Evolutionary conservation across 2,888 invertebrate genomes (phyloP).

Genomic region (Eurois occulta): DNA sequence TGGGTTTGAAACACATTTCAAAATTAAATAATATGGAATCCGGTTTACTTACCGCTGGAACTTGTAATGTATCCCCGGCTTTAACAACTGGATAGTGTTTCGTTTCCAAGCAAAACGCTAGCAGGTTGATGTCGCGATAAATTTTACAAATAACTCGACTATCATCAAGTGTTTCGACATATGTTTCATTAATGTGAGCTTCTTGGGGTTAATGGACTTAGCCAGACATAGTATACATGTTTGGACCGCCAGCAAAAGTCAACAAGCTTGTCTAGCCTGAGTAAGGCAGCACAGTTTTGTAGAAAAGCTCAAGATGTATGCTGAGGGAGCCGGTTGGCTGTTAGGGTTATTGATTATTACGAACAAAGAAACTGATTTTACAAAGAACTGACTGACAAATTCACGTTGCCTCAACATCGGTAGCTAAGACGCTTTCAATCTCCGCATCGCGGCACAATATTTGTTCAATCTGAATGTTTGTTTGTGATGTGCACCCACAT

Average conservation of each 20-base stretch:
- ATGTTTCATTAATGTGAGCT: constrained; percentile 23
- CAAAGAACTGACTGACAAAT: background rate
- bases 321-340: background rate
- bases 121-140: constrained; percentile 50
- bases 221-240: background rate
- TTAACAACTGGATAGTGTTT: constrained; percentile 51
- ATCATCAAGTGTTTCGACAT: constrained; percentile 36
- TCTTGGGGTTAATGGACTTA: constrained; percentile 30
- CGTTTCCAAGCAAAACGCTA: constrained; percentile 51
- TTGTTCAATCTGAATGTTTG: constrained; percentile 24
- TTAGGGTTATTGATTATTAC: background rate
- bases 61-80: constrained; percentile 19
- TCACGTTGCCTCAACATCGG: background rate
- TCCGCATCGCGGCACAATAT: constrained; percentile 10
- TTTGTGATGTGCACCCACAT: constrained; percentile 27
- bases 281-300: background rate
- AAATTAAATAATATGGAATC: background rate
- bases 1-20: background rate
- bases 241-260: background rate
- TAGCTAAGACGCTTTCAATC: constrained; percentile 19
- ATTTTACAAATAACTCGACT: constrained; percentile 56
- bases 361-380: background rate
- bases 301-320: constrained; percentile 13
- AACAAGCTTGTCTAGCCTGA: background rate
- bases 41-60: constrained; percentile 37